Conservation (phyloP, 2,888 invertebrate genomes). For the Chloroclystis v-ata region DNA sequence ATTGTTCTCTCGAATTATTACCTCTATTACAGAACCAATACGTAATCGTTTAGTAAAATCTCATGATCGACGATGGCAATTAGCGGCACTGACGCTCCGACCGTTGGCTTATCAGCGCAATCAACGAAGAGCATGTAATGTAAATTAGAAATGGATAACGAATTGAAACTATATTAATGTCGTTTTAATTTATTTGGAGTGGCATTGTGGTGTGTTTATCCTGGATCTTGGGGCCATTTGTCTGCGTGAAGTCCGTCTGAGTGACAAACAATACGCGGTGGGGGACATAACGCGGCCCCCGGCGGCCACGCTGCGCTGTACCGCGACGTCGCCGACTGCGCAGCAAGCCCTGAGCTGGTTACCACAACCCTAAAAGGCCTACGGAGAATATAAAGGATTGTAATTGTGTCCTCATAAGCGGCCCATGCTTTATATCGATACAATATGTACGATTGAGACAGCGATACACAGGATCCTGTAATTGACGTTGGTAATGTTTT, state of each 20-base stretch:
- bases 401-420: constrained; percentile 75
- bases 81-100: constrained; percentile 27
- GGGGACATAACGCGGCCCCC: constrained; percentile 62
- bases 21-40: constrained; percentile 22
- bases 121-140: constrained; percentile 26
- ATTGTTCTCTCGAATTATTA: constrained; percentile 19
- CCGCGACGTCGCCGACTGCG: constrained; percentile 45
- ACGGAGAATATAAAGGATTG: constrained; percentile 65
- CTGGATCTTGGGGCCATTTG: constrained; percentile 66
- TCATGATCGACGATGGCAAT: constrained; percentile 25
- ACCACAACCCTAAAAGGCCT: constrained; percentile 64
- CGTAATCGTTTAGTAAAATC: constrained; percentile 16
- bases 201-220: constrained; percentile 56
- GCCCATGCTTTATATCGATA: constrained; percentile 51
- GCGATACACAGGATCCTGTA: constrained; percentile 59
- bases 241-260: constrained; percentile 65
- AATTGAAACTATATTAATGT: constrained; percentile 38
- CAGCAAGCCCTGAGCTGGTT: constrained; percentile 40
- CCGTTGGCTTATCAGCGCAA: constrained; percentile 28
- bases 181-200: constrained; percentile 59
- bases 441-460: constrained; percentile 61
- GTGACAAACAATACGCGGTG: constrained; percentile 69
- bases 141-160: constrained; percentile 26
- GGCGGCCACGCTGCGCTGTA: constrained; percentile 48
- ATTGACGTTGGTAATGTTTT: constrained; percentile 58